Conservation (phyloP, 2,113 vertebrate species). For the Egretta garzetta region DNA sequence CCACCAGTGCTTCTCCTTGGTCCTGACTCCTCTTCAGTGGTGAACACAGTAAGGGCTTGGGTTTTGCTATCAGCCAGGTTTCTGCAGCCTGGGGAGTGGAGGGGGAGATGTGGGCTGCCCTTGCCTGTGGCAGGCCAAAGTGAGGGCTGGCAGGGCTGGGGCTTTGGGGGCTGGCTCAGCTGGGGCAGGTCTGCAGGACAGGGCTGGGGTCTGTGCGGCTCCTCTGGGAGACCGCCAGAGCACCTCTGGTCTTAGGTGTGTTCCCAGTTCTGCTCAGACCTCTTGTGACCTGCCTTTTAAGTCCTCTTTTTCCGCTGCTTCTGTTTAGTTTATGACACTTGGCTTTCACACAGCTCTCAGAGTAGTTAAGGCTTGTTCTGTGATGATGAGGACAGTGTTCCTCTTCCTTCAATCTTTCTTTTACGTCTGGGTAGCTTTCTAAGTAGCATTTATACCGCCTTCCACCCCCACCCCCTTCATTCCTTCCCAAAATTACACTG, state of each 20-base stretch:
- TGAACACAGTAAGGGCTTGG: background rate
- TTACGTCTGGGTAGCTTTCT: background rate
- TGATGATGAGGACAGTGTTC: background rate
- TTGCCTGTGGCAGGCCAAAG: background rate
- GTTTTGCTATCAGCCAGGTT: background rate
- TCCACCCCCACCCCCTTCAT: background rate
- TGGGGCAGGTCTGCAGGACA: background rate
- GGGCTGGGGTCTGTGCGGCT: background rate
- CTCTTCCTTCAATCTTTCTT: background rate
- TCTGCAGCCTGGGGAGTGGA: background rate
- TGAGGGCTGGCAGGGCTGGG: background rate
- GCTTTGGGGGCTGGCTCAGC: background rate
- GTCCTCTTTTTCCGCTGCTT: background rate
- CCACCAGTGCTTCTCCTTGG: background rate
- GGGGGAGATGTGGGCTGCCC: background rate
- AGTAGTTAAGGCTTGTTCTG: background rate
- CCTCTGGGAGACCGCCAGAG: background rate
- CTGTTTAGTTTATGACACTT: background rate
- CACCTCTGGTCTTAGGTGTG: background rate
- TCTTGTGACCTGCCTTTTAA: background rate
- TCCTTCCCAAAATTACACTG: background rate
- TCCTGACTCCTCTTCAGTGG: background rate
- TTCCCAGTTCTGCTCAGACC: background rate
- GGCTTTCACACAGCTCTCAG: background rate
- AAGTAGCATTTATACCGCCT: background rate